phyloP scores from a whole-genome alignment of 2,113 vertebrate species.

The Gorilla gorilla region DNA sequence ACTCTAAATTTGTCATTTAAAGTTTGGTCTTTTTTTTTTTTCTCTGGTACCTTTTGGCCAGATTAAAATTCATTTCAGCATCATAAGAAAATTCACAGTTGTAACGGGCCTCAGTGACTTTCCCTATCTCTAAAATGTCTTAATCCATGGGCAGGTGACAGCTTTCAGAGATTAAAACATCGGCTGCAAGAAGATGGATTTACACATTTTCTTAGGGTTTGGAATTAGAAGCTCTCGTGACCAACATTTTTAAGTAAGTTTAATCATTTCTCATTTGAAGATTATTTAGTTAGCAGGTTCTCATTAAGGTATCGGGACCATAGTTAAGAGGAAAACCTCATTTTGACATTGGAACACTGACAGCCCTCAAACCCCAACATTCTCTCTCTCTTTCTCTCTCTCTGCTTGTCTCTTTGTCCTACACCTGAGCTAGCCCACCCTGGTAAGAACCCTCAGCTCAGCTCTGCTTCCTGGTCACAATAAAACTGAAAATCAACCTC shows the following conservation, averaged over 20 bases:
- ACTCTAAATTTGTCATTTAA: conserved; percentile 25
- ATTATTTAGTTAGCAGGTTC: background rate
- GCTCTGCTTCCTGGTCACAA: background rate
- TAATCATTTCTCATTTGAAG: background rate
- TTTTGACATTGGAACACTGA: background rate
- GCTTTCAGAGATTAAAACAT: background rate
- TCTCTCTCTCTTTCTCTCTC: background rate
- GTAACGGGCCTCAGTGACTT: background rate
- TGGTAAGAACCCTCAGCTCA: no score
- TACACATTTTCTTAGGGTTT: background rate
- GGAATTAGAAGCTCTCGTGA: background rate
- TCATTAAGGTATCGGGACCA: background rate
- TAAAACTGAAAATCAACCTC: background rate
- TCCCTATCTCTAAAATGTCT: background rate
- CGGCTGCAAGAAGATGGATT: background rate
- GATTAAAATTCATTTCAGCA: conserved; percentile 33
- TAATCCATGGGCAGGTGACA: background rate
- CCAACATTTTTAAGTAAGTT: background rate
- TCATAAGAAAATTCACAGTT: background rate
- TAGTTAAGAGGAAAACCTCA: background rate
- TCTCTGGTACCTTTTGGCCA: background rate
- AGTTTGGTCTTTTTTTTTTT: background rate
- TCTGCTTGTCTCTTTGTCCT: background rate
- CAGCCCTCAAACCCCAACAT: no score
- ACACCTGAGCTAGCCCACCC: no score